Conservation (phyloP, 1,140 invertebrate genomes). For the Nephila pilipes region DNA sequence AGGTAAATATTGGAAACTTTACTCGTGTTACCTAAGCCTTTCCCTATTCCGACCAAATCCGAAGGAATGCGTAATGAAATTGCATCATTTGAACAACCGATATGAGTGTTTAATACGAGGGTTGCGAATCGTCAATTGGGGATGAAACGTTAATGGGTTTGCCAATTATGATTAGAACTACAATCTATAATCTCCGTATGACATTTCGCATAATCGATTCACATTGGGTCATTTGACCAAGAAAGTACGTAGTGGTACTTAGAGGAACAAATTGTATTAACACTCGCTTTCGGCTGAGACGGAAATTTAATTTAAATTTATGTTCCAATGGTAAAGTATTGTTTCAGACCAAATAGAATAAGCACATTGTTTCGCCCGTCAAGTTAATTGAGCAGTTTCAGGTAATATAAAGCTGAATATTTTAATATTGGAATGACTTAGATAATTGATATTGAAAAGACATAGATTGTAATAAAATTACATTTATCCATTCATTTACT, state of each 20-base stretch:
- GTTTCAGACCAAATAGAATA: neutral
- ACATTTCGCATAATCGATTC: constrained; percentile 28
- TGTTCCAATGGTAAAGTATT: neutral
- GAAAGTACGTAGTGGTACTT: neutral
- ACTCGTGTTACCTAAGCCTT: neutral
- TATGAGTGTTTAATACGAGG: constrained; percentile 32
- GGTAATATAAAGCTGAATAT: neutral
- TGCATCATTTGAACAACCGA: constrained; percentile 5
- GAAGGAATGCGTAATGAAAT: constrained; percentile 1
- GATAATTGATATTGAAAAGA: too few species aligned
- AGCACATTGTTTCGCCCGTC: neutral
- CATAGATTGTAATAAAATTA: too few species aligned
- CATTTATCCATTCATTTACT: too few species aligned
- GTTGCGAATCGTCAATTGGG: constrained; percentile 28
- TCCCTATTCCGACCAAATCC: neutral
- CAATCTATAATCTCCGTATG: constrained; percentile 61
- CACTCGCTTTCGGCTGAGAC: neutral
- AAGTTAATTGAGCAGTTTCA: neutral
- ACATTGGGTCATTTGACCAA: constrained; percentile 1
- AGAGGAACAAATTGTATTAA: constrained; percentile 23
- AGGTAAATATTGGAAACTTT: constrained; percentile 19
- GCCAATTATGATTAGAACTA: constrained; percentile 71
- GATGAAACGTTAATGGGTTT: constrained; percentile 69
- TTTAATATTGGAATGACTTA: too few species aligned
- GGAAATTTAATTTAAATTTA: constrained; percentile 47